Evolutionary conservation across 2,797 vertebrate genomes (phyloP).

Genomic region (Coregonus sp.): DNA sequence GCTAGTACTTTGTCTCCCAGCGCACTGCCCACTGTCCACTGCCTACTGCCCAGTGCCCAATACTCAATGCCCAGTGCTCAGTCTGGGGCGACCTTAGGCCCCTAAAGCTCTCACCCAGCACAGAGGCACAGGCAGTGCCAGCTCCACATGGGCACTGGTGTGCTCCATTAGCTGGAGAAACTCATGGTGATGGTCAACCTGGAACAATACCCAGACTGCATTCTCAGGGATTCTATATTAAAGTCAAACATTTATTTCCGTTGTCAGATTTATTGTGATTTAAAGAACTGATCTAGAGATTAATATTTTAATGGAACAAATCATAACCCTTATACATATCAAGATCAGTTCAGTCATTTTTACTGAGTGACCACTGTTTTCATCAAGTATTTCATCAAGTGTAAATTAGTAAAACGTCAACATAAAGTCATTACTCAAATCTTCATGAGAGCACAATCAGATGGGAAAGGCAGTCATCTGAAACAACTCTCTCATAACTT

Average conservation of each 20-base stretch:
- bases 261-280: neutral
- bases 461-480: neutral
- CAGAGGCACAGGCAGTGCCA: constrained; percentile 48
- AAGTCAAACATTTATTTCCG: neutral
- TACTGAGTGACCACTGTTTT: too few relatives aligned
- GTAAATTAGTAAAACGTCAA: neutral
- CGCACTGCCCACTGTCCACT: constrained; percentile 44
- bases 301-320: too few relatives aligned
- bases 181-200: constrained; percentile 47
- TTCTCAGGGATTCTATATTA: neutral
- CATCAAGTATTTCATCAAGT: too few relatives aligned
- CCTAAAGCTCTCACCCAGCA: constrained; percentile 49
- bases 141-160: constrained; percentile 57
- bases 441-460: neutral
- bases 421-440: neutral
- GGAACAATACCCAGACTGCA: constrained; percentile 8
- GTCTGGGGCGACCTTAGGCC: constrained; percentile 52
- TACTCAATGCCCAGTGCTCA: constrained; percentile 55
- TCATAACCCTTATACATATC: too few relatives aligned
- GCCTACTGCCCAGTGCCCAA: constrained; percentile 48
- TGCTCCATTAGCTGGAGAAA: constrained; percentile 56
- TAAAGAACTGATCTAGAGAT: too few relatives aligned
- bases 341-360: too few relatives aligned
- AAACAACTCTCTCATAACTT: neutral
- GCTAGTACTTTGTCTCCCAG: constrained; percentile 65